Conservation (phyloP, 30 jellyfish, hydroid and myxozoan genomes). For the Aurelia sp. region DNA sequence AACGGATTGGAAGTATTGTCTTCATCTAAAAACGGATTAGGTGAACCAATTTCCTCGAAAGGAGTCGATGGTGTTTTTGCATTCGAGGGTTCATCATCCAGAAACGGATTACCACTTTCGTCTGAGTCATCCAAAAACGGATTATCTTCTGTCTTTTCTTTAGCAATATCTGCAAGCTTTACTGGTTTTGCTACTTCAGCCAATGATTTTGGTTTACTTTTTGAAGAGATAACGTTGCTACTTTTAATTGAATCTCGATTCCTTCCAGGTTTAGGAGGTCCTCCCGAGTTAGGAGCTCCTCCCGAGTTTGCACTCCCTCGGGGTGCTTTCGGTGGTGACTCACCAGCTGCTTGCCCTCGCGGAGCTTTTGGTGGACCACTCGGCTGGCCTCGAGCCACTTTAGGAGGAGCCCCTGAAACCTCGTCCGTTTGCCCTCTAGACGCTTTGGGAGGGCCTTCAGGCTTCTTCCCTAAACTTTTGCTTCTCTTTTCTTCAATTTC, state of each 20-base stretch:
- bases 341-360: neutral
- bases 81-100: constrained; percentile 53
- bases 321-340: constrained; percentile 28
- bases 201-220: constrained; percentile 6
- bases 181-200: constrained; percentile 23
- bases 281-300: neutral
- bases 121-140: constrained; percentile 63
- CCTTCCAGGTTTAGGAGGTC: constrained; percentile 4
- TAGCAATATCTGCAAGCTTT: constrained; percentile 19
- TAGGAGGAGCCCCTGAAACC: constrained; percentile 15
- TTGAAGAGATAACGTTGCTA: constrained; percentile 7
- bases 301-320: constrained; percentile 7
- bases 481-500: constrained; percentile 47
- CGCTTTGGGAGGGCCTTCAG: constrained; percentile 21
- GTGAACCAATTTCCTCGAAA: constrained; percentile 15
- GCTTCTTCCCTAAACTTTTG: constrained; percentile 35
- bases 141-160: constrained; percentile 15
- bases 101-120: constrained; percentile 66
- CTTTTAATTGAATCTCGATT: neutral
- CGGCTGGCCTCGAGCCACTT: constrained; percentile 18
- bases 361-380: constrained; percentile 14
- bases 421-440: neutral
- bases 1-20: constrained; percentile 63
- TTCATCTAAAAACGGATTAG: neutral
- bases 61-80: constrained; percentile 51